Evolutionary conservation across 2,113 vertebrate genomes (phyloP), one percentile per base, ranked within the genome.

Genomic region (Tor tambroides): DNA sequence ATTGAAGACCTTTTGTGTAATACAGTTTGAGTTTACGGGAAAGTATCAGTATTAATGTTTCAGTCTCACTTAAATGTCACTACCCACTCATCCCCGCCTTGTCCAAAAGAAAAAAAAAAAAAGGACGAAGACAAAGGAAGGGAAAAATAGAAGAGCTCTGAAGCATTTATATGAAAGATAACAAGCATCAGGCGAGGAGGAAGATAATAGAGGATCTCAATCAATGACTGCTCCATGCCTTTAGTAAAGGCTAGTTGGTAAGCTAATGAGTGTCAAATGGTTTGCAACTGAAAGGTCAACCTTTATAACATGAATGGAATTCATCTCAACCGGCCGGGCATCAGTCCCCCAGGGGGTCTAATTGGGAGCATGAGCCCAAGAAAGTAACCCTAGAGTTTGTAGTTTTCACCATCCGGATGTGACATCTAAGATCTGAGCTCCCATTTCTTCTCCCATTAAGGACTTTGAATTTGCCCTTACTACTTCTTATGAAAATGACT

Each of bases 201-300:
- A 26, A 85, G 81, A 90, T 92, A 90, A 87, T 81, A 88, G 88
- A 86, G 78, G 89, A 90, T 91, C 91, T 92, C 90, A 91, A 93
- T 94, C 92, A 86, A 93, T 94, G 89, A 79, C 26, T 89, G 84
- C 85, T n/a, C 77, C 79, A 84, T 77, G 83, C 89, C 91, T 90
- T 92, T 92, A 88, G 91, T 93, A 86, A 85, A 91, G 41, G 78
- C 88, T 90, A 89, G 84, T 91, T 90, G 87, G 87, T 85, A 85
- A 87, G 87, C 87, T 95, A 94, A 94, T 94, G 91, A 92, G 92
- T 94, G 92, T 93, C 92, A 93, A 94, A 92, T 86, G 91, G 92
- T 92, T 87, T 92, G 93, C 91, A 91, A 89, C 92, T 93, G 90
- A 93, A 91, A 94, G 93, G 92, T 93, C 93, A 91, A 90, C 80